Evolutionary conservation across 2,797 vertebrate genomes (phyloP).

Genomic region (Erpetoichthys calabaricus): DNA sequence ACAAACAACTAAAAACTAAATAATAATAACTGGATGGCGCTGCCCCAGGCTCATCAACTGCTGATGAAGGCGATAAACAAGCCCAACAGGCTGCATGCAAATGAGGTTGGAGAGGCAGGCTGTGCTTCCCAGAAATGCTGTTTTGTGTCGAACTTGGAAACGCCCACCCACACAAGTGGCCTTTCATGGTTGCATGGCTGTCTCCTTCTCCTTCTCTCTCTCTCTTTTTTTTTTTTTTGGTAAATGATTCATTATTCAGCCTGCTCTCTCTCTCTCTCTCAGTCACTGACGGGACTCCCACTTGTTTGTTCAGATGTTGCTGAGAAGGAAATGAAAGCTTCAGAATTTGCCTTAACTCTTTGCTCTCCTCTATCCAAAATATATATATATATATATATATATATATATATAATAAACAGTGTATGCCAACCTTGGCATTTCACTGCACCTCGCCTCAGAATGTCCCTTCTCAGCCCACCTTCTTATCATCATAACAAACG

Average conservation of each 20-base stretch:
- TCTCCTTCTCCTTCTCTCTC: constrained; percentile 24
- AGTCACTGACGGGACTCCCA: constrained; percentile 53
- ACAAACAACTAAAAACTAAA: not conserved
- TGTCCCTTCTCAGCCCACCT: no score
- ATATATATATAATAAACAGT: no score
- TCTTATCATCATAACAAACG: no score
- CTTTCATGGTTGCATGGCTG: constrained; percentile 45
- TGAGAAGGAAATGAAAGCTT: constrained; percentile 53
- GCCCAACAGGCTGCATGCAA: constrained; percentile 37
- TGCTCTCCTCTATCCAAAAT: constrained; percentile 3
- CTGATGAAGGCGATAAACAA: constrained; percentile 38
- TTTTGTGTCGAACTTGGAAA: constrained; percentile 44
- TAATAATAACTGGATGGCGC: constrained; percentile 1
- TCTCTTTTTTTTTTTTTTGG: constrained; percentile 24
- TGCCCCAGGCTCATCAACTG: constrained; percentile 21
- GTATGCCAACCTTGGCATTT: no score
- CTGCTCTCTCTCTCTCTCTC: constrained; percentile 14
- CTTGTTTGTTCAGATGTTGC: constrained; percentile 65
- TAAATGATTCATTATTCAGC: constrained; percentile 23
- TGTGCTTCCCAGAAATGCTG: constrained; percentile 57
- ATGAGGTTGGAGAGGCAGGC: constrained; percentile 39
- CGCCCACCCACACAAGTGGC: constrained; percentile 46
- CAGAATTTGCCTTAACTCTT: constrained; percentile 45
- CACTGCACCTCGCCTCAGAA: no score
- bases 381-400: no score